These are phyloP conservation scores for Neogobius melanostomus DNA, from an alignment of 2,113 vertebrate species.

Conservation along the genomic window DNA sequence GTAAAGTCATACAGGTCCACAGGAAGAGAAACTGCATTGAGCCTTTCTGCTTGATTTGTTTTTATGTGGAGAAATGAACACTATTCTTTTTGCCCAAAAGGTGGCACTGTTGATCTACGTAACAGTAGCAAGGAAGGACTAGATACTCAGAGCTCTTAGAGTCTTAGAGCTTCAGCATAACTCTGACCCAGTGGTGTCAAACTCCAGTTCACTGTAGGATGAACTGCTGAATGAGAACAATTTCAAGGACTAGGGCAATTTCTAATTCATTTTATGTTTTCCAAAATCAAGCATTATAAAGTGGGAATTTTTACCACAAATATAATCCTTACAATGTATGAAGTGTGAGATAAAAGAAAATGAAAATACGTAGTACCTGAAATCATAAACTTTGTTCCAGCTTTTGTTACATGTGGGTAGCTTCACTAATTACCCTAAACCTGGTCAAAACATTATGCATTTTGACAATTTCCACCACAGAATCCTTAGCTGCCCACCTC, in stretches of 20 bases:
- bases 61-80: constrained; percentile 2
- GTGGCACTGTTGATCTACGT: constrained; percentile 52
- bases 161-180: not conserved
- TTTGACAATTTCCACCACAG: no score
- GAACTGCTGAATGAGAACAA: not conserved
- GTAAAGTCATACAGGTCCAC: not conserved
- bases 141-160: not conserved
- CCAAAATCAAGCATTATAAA: not conserved
- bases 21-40: not conserved
- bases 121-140: not conserved
- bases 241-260: not conserved
- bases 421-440: no score
- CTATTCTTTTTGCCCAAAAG: constrained; percentile 33
- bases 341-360: no score
- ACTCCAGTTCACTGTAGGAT: not conserved
- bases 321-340: not conserved
- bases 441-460: no score
- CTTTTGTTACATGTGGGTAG: no score
- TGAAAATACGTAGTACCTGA: no score
- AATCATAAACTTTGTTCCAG: no score
- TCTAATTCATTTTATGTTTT: not conserved
- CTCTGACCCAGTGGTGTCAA: not conserved
- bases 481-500: no score
- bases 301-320: not conserved
- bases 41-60: constrained; percentile 11